Evolutionary conservation across 53 echinoderm and acorn worm species (phyloP), one percentile per base, ranked within the genome.

Genomic region (Arbacia lixula): DNA sequence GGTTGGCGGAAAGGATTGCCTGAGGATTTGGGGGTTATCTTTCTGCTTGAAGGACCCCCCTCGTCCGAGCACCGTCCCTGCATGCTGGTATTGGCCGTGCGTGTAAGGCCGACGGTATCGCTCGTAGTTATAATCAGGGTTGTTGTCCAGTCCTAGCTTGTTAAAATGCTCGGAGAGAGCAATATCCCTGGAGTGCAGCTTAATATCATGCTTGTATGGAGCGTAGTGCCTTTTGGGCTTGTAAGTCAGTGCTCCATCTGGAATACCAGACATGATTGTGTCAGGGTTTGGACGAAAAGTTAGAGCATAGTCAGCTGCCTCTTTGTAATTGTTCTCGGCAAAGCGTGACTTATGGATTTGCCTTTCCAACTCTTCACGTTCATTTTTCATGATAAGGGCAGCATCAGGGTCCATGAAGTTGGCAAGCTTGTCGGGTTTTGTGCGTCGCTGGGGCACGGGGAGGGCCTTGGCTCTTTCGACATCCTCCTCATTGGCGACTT

Each of bases 171-270:
- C 91, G 1, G 88, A 85, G 4, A 91, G 72, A 6, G 91, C 89
- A 26, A 96, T 93, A 36, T 96, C 96, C 39, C 89, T 86, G 12
- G 95, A 83, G 36, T 93, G 73, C 33, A 87, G 88, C n/a, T 93
- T 93, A 53, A 93, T 78, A 25, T 93, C 91, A 34, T 89, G 87
- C 60, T 79, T 75, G 83, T 90, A 91, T 22, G 93, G 94, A 30
- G 86, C 76, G 55, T 91, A 93, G 17, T 86, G 50, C 20, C 40
- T 76, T 85, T 91, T 85, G 3, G 96, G 91, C 49, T 85, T 51
- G 76, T 75, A 89, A 29, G 88, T 83, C 37, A 86, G 74, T 11
- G 85, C 85, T 9, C 73, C 93, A 1, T 73, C 68, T n/a, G 91
- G 89, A 40, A 90, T 72, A 36, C 57, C 66, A 17, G 66, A 37